Evolutionary conservation across 2,113 vertebrate species (phyloP).

Genomic region (Antigone vipio): DNA sequence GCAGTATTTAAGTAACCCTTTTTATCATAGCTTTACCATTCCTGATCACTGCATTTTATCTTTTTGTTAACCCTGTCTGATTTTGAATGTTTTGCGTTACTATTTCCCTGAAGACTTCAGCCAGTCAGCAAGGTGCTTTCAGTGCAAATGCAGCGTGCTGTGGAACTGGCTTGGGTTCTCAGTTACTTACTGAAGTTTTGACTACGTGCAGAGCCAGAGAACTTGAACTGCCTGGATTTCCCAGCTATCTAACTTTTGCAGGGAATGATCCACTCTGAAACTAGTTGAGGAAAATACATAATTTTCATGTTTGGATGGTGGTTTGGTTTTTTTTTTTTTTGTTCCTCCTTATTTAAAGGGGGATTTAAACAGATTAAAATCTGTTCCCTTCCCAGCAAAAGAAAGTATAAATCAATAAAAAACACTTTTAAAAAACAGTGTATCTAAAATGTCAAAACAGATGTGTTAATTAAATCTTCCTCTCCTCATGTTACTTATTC

Average conservation of each 20-base stretch:
- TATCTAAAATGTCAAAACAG: background rate
- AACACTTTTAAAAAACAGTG: background rate
- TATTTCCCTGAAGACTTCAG: background rate
- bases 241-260: background rate
- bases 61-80: background rate
- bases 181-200: background rate
- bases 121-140: background rate
- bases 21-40: background rate
- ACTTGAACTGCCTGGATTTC: background rate
- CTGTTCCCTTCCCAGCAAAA: background rate
- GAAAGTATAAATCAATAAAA: background rate
- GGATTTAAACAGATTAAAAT: background rate
- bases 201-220: background rate
- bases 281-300: background rate
- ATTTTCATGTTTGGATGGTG: background rate
- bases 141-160: background rate
- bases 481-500: background rate
- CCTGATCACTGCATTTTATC: background rate
- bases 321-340: background rate
- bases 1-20: background rate
- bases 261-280: background rate
- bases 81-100: background rate
- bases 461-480: constrained; percentile 10
- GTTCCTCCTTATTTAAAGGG: background rate
- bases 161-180: background rate